Base-by-base conservation (phyloP, 1,140 invertebrate genomes). In the Cotesia vestalis region DNA sequence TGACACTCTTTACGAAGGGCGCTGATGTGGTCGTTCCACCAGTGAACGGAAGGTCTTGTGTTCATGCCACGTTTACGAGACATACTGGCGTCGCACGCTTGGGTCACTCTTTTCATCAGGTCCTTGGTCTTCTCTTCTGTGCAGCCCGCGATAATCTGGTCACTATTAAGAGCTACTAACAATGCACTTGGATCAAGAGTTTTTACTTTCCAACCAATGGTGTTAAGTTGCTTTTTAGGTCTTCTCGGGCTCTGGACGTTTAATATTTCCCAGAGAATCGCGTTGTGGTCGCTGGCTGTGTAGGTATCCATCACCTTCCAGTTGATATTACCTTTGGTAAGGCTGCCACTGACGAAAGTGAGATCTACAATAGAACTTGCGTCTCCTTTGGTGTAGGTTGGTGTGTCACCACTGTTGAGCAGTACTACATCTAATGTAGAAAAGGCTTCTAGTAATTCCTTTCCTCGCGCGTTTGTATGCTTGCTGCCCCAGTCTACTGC, bases 21-120 rank as follows among this genome's bases (percentile, higher is more conserved):
- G 0, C 69, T 76, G 1, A 80, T 77, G 4, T 79, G 57, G 0
- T 76, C 70, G 46, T 77, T 78, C 80, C 78, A 83, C 81, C 82
- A 84, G 72, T 83, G 78, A 8, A 67, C 68, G 12, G 75, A 52
- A 0, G 38, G 38, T 35, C 60, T 59, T 40, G 1, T 1, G 2
- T 40, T 40, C 2, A 40, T 40, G 38, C 38, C 38, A 40, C 38
- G 38, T 60, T 66, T 74, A 14, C 75, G 57, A 0, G 61, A 53
- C 74, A 73, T 73, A 11, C n/a, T 67, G 8, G 62, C 68, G 38
- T 75, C 72, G 27, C 74, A 73, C 0, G 62, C 72, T 11, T 61
- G 5, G 4, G 53, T n/a, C 1, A 73, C 46, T 53, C 61, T 59
- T 14, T n/a, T 66, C 68, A 73, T 73, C 40, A 74, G 36, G n/a